Evolutionary conservation across 2,888 invertebrate species (phyloP).

Genomic region (Philereme vetulata): DNA sequence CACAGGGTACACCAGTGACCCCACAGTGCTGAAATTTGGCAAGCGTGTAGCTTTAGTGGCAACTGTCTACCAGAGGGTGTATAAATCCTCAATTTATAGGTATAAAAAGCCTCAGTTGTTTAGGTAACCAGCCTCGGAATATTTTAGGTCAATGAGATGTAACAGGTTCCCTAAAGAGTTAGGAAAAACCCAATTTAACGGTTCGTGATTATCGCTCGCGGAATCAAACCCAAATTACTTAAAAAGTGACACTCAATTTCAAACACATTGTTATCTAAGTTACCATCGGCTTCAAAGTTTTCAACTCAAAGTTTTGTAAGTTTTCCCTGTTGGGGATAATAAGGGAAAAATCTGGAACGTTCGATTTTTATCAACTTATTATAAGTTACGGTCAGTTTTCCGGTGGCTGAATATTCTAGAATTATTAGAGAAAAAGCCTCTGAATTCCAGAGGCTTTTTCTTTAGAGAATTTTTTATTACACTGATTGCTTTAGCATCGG

Average conservation of each 20-base stretch:
- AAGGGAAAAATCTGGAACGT: conserved; percentile 14
- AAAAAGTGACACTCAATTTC: conserved; percentile 20
- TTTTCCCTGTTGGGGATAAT: conserved; percentile 21
- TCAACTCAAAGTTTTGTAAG: conserved; percentile 11
- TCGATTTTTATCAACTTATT: conserved; percentile 18
- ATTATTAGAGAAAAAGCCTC: background rate
- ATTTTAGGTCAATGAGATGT: too few species aligned
- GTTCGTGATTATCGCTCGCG: conserved; percentile 1
- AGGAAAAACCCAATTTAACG: conserved; percentile 3
- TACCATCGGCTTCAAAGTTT: conserved; percentile 13
- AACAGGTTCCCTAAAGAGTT: conserved; percentile 4
- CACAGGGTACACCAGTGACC: too few species aligned
- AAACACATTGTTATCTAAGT: conserved; percentile 14
- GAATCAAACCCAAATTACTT: conserved; percentile 17
- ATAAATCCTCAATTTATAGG: too few species aligned
- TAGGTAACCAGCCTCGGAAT: too few species aligned
- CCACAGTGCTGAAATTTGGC: too few species aligned
- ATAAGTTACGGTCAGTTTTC: conserved; percentile 8
- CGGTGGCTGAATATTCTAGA: background rate
- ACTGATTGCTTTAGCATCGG: too few species aligned
- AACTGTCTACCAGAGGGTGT: too few species aligned
- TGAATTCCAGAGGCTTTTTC: too few species aligned
- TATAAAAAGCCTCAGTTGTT: too few species aligned
- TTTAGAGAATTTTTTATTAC: too few species aligned
- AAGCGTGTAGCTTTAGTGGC: too few species aligned